These are phyloP conservation scores for Crotophaga sulcirostris DNA, from an alignment of 2,113 vertebrate species.

Conservation along the genomic window DNA sequence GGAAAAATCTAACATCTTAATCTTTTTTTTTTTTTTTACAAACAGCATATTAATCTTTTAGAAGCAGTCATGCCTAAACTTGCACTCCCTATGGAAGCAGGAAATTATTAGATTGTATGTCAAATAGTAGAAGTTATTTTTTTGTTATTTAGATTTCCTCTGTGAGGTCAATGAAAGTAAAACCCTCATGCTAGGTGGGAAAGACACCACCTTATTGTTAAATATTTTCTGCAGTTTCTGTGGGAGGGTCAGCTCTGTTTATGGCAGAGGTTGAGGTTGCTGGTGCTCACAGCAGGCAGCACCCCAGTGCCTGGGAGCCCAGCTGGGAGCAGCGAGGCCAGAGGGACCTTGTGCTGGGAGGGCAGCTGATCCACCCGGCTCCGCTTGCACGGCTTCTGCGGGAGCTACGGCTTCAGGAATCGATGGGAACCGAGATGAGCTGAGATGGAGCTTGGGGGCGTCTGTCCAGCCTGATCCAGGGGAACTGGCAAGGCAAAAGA, in stretches of 20 bases:
- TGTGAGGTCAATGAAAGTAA: not conserved
- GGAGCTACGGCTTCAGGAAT: not conserved
- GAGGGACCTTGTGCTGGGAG: conserved; percentile 45
- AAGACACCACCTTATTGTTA: not conserved
- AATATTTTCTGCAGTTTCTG: not conserved
- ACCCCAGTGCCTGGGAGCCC: not conserved
- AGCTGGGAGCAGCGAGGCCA: not conserved
- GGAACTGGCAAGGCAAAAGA: not conserved
- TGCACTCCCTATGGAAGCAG: accelerated
- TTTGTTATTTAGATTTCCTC: not conserved
- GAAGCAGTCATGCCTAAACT: not conserved
- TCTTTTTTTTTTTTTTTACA: accelerated
- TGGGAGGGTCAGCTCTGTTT: not conserved
- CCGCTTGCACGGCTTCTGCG: not conserved
- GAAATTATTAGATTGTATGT: not conserved
- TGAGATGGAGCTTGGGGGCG: accelerated
- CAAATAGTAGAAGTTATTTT: not conserved
- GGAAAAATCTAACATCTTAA: not conserved
- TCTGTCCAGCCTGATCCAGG: not conserved
- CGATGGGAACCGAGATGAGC: not conserved
- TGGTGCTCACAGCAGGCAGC: not conserved
- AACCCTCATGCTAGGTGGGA: accelerated
- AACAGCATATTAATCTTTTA: not conserved
- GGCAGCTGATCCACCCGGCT: not conserved
- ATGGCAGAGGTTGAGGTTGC: not conserved